A percentile compares a stretch with the other conserved stretches of the same genome.
Evolutionary conservation across 2,797 vertebrate species (phyloP).

Genomic region (Tragopan temminckii): DNA sequence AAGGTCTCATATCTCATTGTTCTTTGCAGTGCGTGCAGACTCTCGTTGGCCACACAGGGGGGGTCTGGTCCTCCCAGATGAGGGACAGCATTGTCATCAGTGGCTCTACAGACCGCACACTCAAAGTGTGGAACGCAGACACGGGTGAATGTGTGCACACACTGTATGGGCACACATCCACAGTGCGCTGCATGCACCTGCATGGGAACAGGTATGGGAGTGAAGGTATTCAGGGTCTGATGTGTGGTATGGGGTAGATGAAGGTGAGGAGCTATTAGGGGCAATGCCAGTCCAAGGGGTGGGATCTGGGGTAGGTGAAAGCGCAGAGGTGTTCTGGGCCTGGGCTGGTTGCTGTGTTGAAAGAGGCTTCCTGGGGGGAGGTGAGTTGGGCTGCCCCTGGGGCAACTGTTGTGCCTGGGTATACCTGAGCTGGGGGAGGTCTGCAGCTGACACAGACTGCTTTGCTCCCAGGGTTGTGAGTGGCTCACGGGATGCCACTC

Average conservation of each 20-base stretch:
- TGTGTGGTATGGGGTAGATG: no score
- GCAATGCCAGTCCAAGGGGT: not conserved
- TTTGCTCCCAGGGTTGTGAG: constrained; percentile 72
- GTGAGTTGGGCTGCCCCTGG: accelerated
- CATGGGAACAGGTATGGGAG: constrained; percentile 46
- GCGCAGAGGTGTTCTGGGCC: not conserved
- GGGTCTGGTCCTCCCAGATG: constrained; percentile 80
- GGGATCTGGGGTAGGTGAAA: not conserved
- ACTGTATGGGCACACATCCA: constrained; percentile 73
- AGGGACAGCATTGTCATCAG: constrained; percentile 74
- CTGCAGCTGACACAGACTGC: accelerated
- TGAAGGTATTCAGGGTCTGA: accelerated
- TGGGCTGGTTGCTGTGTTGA: not conserved
- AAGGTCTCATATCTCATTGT: accelerated
- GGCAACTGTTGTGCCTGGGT: accelerated
- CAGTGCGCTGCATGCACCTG: constrained; percentile 78
- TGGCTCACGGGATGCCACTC: constrained; percentile 65
- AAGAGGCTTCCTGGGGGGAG: no score
- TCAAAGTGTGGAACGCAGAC: constrained; percentile 77
- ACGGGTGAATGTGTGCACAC: constrained; percentile 75
- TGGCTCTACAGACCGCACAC: constrained; percentile 72
- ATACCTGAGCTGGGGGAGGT: accelerated
- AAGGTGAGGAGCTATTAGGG: no score
- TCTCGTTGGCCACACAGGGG: constrained; percentile 75
- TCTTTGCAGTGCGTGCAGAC: constrained; percentile 74